A percentile compares a stretch with the other conserved stretches of the same genome.
Conservation (phyloP, 1,140 invertebrate species). For the Ruditapes philippinarum region DNA sequence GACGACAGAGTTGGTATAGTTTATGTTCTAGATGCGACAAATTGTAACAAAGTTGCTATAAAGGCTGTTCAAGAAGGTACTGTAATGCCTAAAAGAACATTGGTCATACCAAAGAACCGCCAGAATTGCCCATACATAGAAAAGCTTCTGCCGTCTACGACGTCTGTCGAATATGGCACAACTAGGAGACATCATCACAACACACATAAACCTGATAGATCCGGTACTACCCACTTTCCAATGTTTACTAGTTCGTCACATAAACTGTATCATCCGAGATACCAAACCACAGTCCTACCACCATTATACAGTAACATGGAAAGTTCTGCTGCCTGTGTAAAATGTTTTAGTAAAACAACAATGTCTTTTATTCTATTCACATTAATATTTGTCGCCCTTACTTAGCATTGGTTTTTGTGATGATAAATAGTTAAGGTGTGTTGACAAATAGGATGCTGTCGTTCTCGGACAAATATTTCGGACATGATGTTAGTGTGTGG, state of each 20-base stretch:
- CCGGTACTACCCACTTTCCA: not conserved
- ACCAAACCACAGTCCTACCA: not conserved
- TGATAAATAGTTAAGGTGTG: too few relatives aligned
- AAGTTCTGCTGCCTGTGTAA: not conserved
- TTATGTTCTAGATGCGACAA: conserved; percentile 38
- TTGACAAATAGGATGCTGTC: too few relatives aligned
- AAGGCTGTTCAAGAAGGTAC: conserved; percentile 4
- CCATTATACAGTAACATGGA: not conserved
- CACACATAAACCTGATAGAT: not conserved
- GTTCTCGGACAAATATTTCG: too few relatives aligned
- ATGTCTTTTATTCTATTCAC: too few relatives aligned
- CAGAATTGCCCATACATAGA: conserved; percentile 17
- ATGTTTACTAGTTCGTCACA: too few relatives aligned
- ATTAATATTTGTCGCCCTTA: too few relatives aligned
- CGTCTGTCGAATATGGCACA: not conserved
- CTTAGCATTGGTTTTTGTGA: too few relatives aligned
- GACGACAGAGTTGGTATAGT: conserved; percentile 13
- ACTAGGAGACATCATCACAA: not conserved
- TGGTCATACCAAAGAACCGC: not conserved
- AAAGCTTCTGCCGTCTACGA: not conserved
- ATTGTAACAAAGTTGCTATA: conserved; percentile 43
- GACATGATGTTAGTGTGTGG: too few relatives aligned
- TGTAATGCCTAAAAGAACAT: not conserved
- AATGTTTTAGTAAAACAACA: too few relatives aligned
- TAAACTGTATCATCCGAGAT: not conserved